phyloP scores from a whole-genome alignment of 2,888 invertebrate genomes.

The Bursaphelenchus okinawaensis region DNA sequence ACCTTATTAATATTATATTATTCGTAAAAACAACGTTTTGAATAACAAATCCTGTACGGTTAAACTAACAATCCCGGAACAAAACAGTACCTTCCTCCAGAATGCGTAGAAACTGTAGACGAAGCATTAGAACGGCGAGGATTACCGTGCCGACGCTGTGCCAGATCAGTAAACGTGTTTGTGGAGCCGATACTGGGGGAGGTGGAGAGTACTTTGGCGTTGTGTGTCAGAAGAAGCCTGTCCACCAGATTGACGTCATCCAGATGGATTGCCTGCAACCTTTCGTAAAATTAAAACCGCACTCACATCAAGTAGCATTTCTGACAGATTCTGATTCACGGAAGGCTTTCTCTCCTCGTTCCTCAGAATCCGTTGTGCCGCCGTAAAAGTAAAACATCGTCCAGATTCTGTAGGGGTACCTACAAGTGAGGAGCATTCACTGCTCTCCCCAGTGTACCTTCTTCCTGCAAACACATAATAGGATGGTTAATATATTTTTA shows the following conservation, averaged over 20 bases:
- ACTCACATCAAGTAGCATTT: constrained; percentile 53
- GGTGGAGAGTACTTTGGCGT: constrained; percentile 48
- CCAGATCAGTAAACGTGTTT: constrained; percentile 54
- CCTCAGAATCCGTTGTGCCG: constrained; percentile 44
- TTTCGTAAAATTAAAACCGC: constrained; percentile 15
- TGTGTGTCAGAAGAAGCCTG: constrained; percentile 47
- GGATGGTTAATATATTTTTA: too few species aligned
- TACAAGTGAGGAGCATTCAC: constrained; percentile 52
- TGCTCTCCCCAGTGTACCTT: constrained; percentile 46
- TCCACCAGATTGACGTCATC: constrained; percentile 52
- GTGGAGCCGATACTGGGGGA: constrained; percentile 54
- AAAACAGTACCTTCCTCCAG: constrained; percentile 50
- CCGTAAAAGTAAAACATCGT: constrained; percentile 42
- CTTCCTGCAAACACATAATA: background rate
- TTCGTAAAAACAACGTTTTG: too few species aligned
- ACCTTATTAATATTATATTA: too few species aligned
- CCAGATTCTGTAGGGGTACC: constrained; percentile 57
- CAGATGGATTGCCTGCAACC: constrained; percentile 51
- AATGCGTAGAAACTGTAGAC: constrained; percentile 54
- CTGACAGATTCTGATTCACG: constrained; percentile 53
- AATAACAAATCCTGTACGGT: too few species aligned
- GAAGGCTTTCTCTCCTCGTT: constrained; percentile 56
- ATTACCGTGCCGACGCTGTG: constrained; percentile 49
- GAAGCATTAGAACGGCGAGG: constrained; percentile 52
- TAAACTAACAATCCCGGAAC: too few species aligned